These are phyloP conservation scores for Pocillopora verrucosa DNA, from an alignment of 64 coral and sea anemone genomes.

Conservation along the genomic window DNA sequence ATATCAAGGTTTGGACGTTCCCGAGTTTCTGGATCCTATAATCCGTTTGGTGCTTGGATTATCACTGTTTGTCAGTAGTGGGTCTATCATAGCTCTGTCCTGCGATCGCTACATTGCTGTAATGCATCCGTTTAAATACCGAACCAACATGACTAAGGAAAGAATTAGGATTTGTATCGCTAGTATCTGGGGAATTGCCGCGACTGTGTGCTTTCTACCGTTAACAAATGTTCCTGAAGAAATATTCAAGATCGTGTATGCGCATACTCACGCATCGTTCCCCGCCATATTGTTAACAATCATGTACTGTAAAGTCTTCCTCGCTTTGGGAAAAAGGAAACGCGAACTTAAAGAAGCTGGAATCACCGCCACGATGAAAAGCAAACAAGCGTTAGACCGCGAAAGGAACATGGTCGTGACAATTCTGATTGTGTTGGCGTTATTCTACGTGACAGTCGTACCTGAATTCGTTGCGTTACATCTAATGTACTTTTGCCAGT, in stretches of 20 bases:
- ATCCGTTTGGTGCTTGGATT: slow-evolving; percentile 19
- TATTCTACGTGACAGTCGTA: slow-evolving; percentile 31
- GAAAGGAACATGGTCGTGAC: slow-evolving; percentile 33
- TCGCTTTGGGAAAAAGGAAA: slow-evolving; percentile 11
- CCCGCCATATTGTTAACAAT: slow-evolving; percentile 4
- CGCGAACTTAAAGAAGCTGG: slow-evolving; percentile 24
- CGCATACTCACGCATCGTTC: not conserved
- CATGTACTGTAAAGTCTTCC: slow-evolving; percentile 31
- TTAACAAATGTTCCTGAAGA: slow-evolving; percentile 2
- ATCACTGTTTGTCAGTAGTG: slow-evolving; percentile 31
- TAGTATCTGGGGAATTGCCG: not conserved
- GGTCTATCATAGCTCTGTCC: slow-evolving; percentile 20
- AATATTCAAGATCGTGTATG: not conserved
- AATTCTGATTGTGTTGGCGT: slow-evolving; percentile 22
- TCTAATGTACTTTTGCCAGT: not conserved
- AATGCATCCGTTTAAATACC: slow-evolving; percentile 26
- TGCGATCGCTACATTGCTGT: slow-evolving; percentile 32
- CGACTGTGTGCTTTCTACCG: not conserved
- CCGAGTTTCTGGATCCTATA: not conserved
- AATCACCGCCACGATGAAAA: not conserved
- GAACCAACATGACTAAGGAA: not conserved
- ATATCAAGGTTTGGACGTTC: not conserved
- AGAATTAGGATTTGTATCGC: slow-evolving; percentile 12
- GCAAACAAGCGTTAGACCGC: slow-evolving; percentile 1
- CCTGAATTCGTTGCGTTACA: slow-evolving; percentile 41